Base-by-base conservation (phyloP, 2,113 vertebrate species). In the Corythornis madagascariensis region DNA sequence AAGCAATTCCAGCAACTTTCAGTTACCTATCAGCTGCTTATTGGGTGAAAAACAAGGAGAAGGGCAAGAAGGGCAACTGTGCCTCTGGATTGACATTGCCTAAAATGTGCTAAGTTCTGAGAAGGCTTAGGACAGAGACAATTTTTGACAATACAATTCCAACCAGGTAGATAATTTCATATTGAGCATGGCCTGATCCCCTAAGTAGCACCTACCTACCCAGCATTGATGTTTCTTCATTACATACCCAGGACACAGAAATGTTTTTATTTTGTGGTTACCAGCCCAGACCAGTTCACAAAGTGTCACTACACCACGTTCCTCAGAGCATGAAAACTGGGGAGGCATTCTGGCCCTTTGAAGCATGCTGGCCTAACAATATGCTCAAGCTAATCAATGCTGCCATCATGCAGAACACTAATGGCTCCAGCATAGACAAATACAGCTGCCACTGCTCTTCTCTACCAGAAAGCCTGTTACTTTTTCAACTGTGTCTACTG, bases 301-400 rank as follows among this genome's bases (percentile, higher is more conserved):
- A 28, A 47, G 9, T 19, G 18, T 61, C 3, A 3, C 38, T 45
- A 70, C 24, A 59, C 20, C 40, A 40, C 0, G 0, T 6, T 57
- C 19, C 45, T 48, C 52, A 70, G 25, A 84, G 26, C 11, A 25
- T 1, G 2, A 42, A 69, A 84, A 33, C 15, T 7, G 10, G 13
- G 7, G 42, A 57, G 26, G 24, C 14, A 26, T 77, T 61, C 50
- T 57, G 35, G 22, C 4, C 12, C 43, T 59, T 40, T 45, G 31
- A 9, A 45, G 9, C 4, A 61, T 6, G 4, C 8, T 35, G 6
- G 6, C 52, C 21, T 11, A 57, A 11, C 45, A 88, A 20, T 10
- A 55, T 2, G 0, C 13, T 35, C 31, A n/a, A 5, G 6, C 7
- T 70, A 55, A 72, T 29, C 42, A 35, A 1, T 43, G 26, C 3